Evolutionary conservation across 2,797 vertebrate genomes (phyloP), one percentile per base, ranked within the genome.

Genomic region (Poeciliopsis infans): DNA sequence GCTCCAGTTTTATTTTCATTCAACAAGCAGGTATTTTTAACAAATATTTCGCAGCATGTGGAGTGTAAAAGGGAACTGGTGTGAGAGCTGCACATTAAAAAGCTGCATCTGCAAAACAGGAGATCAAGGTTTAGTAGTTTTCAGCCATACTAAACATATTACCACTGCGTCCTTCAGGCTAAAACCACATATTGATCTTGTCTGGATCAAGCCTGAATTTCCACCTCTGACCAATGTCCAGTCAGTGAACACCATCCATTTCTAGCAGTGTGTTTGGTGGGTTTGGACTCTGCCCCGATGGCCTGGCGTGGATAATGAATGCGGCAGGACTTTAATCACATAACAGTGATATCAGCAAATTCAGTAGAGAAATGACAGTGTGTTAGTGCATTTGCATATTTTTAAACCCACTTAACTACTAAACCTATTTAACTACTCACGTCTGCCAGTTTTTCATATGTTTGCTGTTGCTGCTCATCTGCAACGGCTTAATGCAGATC

Each of bases 201-300:
- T 88, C 83, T 86, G 77, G 83, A 86, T 87, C 74, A 83, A 82
- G 82, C 70, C 81, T 81, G 82, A 75, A 87, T 86, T 87, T 90
- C 73, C 76, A 77, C 43, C 25, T 81, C 53, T 72, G 77, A 89
- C 92, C 86, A 71, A 88, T 87, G 79, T 80, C 75, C 83, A 70
- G 75, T 80, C 80, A 74, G 59, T 85, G 75, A 86, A 82, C 84
- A 75, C 36, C 76, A 75, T 91, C 76, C 20, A 13, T 84, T 74
- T 82, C 66, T 74, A 88, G 51, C 85, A 68, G 68, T 68, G 72
- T 78, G 81, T 80, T 82, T 59, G 75, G 80, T 83, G 20, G 76
- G 73, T 77, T 82, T 84, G 84, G 77, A 77, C 75, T 81, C 11
- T 23, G 39, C 69, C 76, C 61, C 49, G 76, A 79, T 85, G 53